Evolutionary conservation across 2,113 vertebrate species (phyloP).

Genomic region (Chitala chitala): DNA sequence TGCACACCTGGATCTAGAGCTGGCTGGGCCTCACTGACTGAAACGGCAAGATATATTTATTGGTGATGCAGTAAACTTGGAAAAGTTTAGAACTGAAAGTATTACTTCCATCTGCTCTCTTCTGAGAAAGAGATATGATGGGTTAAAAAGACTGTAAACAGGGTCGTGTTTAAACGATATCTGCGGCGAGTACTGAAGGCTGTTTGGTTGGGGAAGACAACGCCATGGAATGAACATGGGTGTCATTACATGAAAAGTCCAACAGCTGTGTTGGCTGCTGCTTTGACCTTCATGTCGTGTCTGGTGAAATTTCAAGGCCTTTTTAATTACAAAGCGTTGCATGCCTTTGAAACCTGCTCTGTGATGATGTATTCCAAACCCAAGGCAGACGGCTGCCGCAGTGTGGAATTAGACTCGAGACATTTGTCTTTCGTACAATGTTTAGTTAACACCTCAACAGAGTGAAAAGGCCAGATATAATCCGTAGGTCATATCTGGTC

Average conservation of each 20-base stretch:
- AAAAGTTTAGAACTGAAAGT: neutral
- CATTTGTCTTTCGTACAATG: neutral
- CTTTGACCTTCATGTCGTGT: constrained; percentile 14
- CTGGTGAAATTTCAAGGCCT: constrained; percentile 19
- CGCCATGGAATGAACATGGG: neutral
- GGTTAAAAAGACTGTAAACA: neutral
- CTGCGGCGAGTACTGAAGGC: neutral
- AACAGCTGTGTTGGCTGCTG: constrained; percentile 12
- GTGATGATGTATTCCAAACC: constrained; percentile 9
- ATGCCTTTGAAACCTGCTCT: constrained; percentile 16
- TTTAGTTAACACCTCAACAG: neutral
- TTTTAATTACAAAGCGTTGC: constrained; percentile 9
- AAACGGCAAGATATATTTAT: constrained; percentile 8
- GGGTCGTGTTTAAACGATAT: neutral
- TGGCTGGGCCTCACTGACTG: neutral
- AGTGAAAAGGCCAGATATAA: constrained; percentile 7
- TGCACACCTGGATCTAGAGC: neutral
- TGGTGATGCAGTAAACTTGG: neutral
- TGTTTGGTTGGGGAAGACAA: neutral
- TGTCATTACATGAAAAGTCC: constrained; percentile 14
- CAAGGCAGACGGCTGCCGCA: neutral
- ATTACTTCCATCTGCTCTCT: neutral
- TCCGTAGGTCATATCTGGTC: constrained; percentile 24
- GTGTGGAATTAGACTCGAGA: neutral
- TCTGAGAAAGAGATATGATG: neutral